phyloP scores from a whole-genome alignment of 2,113 vertebrate genomes.

The Vombatus ursinus region DNA sequence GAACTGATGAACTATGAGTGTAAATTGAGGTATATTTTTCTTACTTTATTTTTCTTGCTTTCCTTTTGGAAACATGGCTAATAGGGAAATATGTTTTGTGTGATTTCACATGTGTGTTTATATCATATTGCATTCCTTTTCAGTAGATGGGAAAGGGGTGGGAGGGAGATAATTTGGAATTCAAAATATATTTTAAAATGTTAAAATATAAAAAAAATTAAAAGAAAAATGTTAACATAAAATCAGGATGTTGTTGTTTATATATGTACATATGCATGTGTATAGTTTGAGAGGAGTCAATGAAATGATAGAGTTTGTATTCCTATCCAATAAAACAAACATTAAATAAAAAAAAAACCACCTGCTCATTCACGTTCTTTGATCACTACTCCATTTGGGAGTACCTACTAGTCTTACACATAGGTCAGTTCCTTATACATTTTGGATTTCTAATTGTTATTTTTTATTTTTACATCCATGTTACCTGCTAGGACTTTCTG shows the following conservation, averaged over 20 bases:
- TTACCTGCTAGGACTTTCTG: neutral
- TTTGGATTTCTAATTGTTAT: conserved; percentile 35
- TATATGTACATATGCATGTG: neutral
- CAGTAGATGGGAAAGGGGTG: neutral
- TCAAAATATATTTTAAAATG: neutral
- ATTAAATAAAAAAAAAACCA: neutral
- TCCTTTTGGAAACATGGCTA: neutral
- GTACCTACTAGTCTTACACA: neutral
- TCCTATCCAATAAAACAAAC: neutral
- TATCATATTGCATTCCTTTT: neutral
- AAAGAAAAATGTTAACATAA: neutral
- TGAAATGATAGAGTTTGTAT: neutral
- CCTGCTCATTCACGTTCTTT: neutral
- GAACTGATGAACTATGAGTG: neutral
- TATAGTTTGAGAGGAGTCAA: neutral
- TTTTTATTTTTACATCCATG: neutral
- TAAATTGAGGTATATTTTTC: neutral
- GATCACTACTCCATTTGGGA: neutral
- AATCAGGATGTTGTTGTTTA: neutral
- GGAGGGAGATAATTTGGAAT: neutral
- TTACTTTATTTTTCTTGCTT: neutral
- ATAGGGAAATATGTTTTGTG: neutral
- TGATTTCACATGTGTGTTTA: neutral
- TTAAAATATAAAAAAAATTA: no score
- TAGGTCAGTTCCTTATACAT: neutral